These are phyloP conservation scores for Seira musarum DNA, from an alignment of 2,888 invertebrate genomes.

Conservation along the genomic window DNA sequence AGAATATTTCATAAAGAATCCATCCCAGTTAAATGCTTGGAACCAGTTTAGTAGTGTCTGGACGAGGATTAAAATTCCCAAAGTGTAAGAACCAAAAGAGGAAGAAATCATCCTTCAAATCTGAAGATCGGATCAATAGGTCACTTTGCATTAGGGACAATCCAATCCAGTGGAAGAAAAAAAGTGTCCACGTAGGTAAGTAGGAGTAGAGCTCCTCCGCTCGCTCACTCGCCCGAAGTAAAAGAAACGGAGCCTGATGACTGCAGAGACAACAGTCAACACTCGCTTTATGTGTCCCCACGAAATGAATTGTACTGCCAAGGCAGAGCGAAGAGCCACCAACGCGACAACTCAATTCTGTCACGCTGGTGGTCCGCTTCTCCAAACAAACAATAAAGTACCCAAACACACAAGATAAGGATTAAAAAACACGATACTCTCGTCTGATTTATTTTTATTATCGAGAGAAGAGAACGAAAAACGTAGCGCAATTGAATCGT, in stretches of 20 bases:
- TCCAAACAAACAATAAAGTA: constrained; percentile 10
- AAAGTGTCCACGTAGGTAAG: too few species aligned
- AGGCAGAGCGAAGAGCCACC: neutral
- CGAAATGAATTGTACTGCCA: neutral
- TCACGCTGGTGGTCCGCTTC: constrained; percentile 10
- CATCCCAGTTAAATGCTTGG: neutral
- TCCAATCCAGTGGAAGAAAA: neutral
- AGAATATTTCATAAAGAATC: neutral
- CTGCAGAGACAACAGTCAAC: constrained; percentile 10
- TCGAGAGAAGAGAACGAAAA: neutral
- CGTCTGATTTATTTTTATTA: constrained; percentile 10
- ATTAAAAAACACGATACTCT: constrained; percentile 10
- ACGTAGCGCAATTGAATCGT: constrained; percentile 4
- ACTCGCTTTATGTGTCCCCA: neutral
- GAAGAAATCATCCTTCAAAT: neutral
- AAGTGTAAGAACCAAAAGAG: neutral
- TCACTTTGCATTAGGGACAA: neutral
- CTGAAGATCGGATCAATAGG: constrained; percentile 2
- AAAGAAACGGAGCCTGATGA: neutral
- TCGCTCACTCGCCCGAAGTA: neutral
- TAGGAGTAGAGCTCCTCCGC: neutral
- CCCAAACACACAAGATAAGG: constrained; percentile 10
- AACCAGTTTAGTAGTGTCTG: neutral
- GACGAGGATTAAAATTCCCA: neutral
- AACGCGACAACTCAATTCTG: constrained; percentile 10